phyloP scores from a whole-genome alignment of 2,888 invertebrate genomes.

The Drosophila pullipes region DNA sequence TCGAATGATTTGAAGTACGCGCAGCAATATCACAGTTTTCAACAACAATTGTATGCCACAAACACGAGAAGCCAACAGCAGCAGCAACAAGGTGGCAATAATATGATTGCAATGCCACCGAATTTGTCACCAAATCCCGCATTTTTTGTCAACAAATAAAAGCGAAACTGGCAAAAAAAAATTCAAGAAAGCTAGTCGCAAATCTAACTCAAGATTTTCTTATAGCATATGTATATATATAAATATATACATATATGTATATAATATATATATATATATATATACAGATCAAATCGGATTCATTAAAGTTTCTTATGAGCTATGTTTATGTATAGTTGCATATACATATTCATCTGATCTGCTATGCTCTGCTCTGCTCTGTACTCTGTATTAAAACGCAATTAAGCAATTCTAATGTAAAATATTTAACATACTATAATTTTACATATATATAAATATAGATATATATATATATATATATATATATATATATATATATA shows the following conservation, averaged over 20 bases:
- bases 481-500: not conserved
- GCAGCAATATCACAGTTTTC: constrained; percentile 97
- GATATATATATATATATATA: not conserved
- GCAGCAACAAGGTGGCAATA: constrained; percentile 57
- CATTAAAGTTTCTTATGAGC: constrained; percentile 9
- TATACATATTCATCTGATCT: constrained; percentile 30
- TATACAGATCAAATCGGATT: constrained; percentile 6
- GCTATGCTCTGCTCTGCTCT: constrained; percentile 42
- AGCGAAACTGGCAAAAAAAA: not conserved
- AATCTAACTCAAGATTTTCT: constrained; percentile 10
- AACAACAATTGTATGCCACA: constrained; percentile 97
- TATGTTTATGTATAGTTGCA: constrained; percentile 30
- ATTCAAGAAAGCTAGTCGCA: constrained; percentile 45
- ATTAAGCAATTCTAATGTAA: constrained; percentile 58
- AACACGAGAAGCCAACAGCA: constrained; percentile 88
- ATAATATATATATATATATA: not conserved
- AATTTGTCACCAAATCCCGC: constrained; percentile 83
- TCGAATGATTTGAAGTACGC: constrained; percentile 96
- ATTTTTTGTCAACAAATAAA: constrained; percentile 84
- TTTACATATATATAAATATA: not conserved
- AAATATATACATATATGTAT: too few relatives aligned
- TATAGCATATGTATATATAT: constrained; percentile 19
- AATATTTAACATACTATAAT: constrained; percentile 55
- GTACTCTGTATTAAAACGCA: constrained; percentile 73
- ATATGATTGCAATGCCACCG: constrained; percentile 71